Evolutionary conservation across 2,797 vertebrate species (phyloP).

Genomic region (Lithobates sylvaticus): DNA sequence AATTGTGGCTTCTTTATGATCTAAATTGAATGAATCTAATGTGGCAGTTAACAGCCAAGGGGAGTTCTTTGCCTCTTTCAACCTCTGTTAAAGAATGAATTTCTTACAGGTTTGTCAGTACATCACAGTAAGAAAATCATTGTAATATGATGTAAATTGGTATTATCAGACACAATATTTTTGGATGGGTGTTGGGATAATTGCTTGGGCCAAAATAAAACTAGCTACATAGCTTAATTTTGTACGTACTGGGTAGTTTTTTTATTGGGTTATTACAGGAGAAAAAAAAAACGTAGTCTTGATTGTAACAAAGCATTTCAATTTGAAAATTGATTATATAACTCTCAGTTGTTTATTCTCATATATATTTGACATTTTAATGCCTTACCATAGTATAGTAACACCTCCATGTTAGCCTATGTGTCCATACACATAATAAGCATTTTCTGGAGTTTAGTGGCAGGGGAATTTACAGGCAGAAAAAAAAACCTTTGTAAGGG

Average conservation of each 20-base stretch:
- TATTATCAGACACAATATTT: not conserved
- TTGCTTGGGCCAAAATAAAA: not conserved
- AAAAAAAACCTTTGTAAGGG: too few species aligned
- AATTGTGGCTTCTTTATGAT: constrained; percentile 20
- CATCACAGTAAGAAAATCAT: not conserved
- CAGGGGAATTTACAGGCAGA: too few species aligned
- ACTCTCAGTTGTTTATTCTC: not conserved
- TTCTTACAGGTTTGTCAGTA: constrained; percentile 14
- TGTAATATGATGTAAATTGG: not conserved
- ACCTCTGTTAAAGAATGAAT: not conserved
- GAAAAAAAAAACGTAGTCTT: not conserved
- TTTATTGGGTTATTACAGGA: too few species aligned
- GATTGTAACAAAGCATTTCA: not conserved
- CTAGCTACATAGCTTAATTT: not conserved
- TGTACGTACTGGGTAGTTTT: not conserved
- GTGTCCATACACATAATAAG: too few species aligned
- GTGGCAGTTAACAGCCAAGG: constrained; percentile 45
- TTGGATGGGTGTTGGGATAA: not conserved
- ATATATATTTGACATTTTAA: not conserved
- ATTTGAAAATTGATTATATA: not conserved
- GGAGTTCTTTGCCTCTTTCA: constrained; percentile 40
- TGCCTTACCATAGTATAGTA: not conserved
- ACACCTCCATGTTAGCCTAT: too few species aligned
- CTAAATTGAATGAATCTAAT: constrained; percentile 19
- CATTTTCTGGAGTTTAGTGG: too few species aligned